Base-by-base conservation (phyloP, 2,113 vertebrate genomes). In the Lontra canadensis region DNA sequence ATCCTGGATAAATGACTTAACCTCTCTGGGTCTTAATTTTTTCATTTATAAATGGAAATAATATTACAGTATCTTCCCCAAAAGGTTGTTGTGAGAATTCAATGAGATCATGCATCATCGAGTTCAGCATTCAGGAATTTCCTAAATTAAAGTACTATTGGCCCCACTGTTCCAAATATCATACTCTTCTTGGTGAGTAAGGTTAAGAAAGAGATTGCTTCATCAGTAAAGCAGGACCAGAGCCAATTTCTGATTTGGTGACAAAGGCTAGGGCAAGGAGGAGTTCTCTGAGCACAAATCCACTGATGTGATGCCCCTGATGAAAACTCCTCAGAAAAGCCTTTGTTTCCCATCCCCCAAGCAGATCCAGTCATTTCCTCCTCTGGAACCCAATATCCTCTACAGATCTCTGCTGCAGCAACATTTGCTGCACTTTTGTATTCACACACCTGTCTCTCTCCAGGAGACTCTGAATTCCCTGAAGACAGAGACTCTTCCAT, bases 41-140 rank as follows among this genome's bases (percentile, higher is more conserved):
- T 21, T 93, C 61, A 86, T 85, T 95, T 93, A 31, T 67, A 83
- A 92, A 80, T n/a, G 8, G 3, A 9, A 94, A 88, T 55, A 92
- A 76, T 74, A 97, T 78, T 79, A 88, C 1, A 92, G 65, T 34
- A 83, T 31, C 31, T 89, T 55, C 42, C 39, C 74, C 21, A 82
- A 6, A 55, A 47, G 47, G 39, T 59, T 71, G 31, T 39, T 91
- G 4, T 21, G 7, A 97, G 25, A 93, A 95, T 85, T 81, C 59
- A 89, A 36, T 83, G 23, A 89, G 57, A 90, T 78, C 86, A 80
- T 25, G 6, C n/a, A 88, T 3, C 55, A 81, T n/a, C 25, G 90
- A 96, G 23, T 78, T 81, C 94, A 89, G 14, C 26, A 88, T 31
- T 88, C 44, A 94, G 55, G 10, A 95, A 93, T 88, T 93, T 97